A percentile compares a stretch with the other conserved stretches of the same genome.
phyloP scores from a whole-genome alignment of 2,888 invertebrate species.

The Epirrita christyi region DNA sequence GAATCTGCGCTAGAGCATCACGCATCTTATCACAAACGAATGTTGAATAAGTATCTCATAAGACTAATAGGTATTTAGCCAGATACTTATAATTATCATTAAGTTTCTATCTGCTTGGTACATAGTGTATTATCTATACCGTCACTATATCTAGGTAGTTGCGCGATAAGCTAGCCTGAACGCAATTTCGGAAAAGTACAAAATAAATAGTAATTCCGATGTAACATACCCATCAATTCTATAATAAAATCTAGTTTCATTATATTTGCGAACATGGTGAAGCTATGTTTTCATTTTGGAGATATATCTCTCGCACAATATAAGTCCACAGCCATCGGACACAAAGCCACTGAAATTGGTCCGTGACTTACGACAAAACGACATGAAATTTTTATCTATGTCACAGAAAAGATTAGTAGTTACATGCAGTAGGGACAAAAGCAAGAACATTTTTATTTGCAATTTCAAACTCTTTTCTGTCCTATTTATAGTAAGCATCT shows the following conservation, averaged over 20 bases:
- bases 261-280: neutral
- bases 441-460: neutral
- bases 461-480: neutral
- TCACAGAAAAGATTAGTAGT: slow-evolving; percentile 1
- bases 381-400: slow-evolving; percentile 13
- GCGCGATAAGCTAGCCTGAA: too few species aligned
- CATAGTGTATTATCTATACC: too few species aligned
- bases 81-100: too few species aligned
- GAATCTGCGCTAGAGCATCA: too few species aligned
- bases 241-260: too few species aligned
- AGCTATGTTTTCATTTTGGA: neutral
- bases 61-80: too few species aligned
- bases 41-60: too few species aligned
- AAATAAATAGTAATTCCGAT: neutral
- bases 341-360: slow-evolving; percentile 18
- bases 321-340: slow-evolving; percentile 4
- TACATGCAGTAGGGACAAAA: neutral
- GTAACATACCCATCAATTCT: too few species aligned
- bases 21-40: too few species aligned
- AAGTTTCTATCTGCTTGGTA: too few species aligned
- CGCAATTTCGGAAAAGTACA: neutral
- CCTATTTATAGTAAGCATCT: neutral
- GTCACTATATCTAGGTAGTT: too few species aligned
- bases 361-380: slow-evolving; percentile 19
- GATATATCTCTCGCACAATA: slow-evolving; percentile 6